Conservation (phyloP, 2,797 vertebrate genomes). For the Sebastes cheni region DNA sequence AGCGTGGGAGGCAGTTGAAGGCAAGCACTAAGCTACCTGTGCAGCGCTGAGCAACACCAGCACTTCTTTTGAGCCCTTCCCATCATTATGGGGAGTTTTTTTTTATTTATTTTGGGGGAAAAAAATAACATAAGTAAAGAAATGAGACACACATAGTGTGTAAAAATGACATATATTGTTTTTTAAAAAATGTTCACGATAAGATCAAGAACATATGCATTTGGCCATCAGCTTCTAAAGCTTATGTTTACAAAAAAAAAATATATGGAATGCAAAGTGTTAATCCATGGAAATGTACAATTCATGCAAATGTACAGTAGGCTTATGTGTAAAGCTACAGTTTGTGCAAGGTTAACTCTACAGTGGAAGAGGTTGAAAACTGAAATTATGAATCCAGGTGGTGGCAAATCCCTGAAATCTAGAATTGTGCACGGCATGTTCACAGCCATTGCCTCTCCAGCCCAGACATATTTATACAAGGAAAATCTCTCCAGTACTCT, state of each 20-base stretch:
- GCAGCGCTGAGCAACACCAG: conserved; percentile 84
- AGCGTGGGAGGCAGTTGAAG: conserved; percentile 83
- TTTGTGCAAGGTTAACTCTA: conserved; percentile 83
- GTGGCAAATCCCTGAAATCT: conserved; percentile 83
- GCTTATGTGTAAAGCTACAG: conserved; percentile 86
- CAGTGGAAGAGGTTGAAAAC: conserved; percentile 63
- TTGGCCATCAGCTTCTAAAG: conserved; percentile 90
- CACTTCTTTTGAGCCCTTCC: conserved; percentile 95
- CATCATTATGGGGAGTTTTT: conserved; percentile 82
- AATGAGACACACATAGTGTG: conserved; percentile 85
- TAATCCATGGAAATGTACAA: conserved; percentile 77
- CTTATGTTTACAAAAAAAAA: conserved; percentile 86
- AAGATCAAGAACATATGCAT: conserved; percentile 88
- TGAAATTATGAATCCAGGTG: conserved; percentile 83
- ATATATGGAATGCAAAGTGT: conserved; percentile 69
- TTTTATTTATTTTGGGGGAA: conserved; percentile 74
- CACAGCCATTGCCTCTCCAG: conserved; percentile 91
- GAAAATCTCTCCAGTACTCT: conserved; percentile 94
- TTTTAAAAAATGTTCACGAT: conserved; percentile 80
- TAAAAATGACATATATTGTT: conserved; percentile 79
- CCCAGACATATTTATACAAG: conserved; percentile 85
- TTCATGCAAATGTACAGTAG: conserved; percentile 71
- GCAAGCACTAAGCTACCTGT: conserved; percentile 87
- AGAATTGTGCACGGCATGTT: conserved; percentile 89
- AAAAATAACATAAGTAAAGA: conserved; percentile 61